Evolutionary conservation across 2,888 invertebrate genomes (phyloP), one percentile per base, ranked within the genome.

Genomic region (Chrysotoxum bicinctum): DNA sequence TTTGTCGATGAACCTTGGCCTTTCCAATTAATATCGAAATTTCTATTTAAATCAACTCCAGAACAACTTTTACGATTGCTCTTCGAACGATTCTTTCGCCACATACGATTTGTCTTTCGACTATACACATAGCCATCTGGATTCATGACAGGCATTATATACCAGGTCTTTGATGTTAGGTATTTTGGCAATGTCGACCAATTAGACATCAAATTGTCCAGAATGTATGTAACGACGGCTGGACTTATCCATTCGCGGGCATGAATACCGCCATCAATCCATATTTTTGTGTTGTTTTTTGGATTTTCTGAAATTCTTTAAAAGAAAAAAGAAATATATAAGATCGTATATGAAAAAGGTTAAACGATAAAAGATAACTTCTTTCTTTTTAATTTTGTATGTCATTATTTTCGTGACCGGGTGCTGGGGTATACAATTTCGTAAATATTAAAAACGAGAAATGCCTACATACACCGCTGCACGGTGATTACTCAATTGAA

Each of bases 241-340:
- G 96, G 95, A 50, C 95, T 95, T 88, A 97, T 96, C 97, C 97
- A 98, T 93, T 98, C 98, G 30, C 98, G 94, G 0, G 97, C 96
- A 89, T 97, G 97, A 74, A 97, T 97, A 10, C 96, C 95, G 0
- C 95, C 95, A 88, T 96, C 96, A 48, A 96, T 92, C 96, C 96
- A 96, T 1, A 96, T 93, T 3, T 95, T 95, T n/a, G 93, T 92
- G 70, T 94, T 94, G 4, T 92, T 92, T 0, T 93, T 92, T 0
- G 96, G 95, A 66, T 91, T 90, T 84, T 95, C 95, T 1, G 96
- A 96, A 87, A 96, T 95, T 89, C 95, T 94, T 68, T 0, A 86
- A 87, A n/a, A 26, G 58, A 26, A 26, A 23, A 16, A 21, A 54
- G 2, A 50, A 32, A 26, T n/a, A n/a, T n/a, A n/a, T n/a, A 26